phyloP scores from a whole-genome alignment of 2,797 vertebrate genomes.

The Podargus strigoides region DNA sequence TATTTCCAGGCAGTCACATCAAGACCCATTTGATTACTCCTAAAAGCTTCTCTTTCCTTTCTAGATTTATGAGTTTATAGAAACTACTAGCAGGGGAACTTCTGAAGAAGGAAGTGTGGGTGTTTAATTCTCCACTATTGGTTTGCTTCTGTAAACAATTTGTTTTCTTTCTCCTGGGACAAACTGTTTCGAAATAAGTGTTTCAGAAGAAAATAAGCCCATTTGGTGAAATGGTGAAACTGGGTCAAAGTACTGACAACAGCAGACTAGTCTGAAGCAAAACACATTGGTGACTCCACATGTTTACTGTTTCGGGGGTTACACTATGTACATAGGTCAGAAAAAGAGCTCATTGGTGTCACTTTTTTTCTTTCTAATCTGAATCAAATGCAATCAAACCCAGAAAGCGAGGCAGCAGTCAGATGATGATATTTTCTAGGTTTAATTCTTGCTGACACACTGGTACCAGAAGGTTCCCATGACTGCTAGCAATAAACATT shows the following conservation, averaged over 20 bases:
- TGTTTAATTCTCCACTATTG: neutral
- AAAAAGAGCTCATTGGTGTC: neutral
- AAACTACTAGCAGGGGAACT: neutral
- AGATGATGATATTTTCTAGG: neutral
- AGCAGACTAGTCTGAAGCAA: neutral
- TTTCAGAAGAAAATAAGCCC: neutral
- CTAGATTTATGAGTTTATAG: neutral
- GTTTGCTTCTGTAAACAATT: slow-evolving; percentile 28
- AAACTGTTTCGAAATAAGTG: neutral
- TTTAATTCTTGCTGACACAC: neutral
- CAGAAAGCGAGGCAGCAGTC: neutral
- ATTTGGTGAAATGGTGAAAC: neutral
- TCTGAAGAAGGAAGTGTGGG: neutral
- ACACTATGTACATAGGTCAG: rapidly evolving
- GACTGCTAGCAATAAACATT: neutral
- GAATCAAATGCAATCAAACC: neutral
- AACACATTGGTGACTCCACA: neutral
- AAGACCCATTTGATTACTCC: neutral
- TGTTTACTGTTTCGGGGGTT: neutral
- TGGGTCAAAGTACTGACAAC: neutral
- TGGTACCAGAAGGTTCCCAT: neutral
- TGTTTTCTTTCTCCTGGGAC: slow-evolving; percentile 20
- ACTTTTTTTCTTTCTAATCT: neutral
- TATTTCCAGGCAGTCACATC: neutral
- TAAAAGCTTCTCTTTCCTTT: neutral